Base-by-base conservation (phyloP, 2,888 invertebrate genomes). In the Embidobia sp. region DNA sequence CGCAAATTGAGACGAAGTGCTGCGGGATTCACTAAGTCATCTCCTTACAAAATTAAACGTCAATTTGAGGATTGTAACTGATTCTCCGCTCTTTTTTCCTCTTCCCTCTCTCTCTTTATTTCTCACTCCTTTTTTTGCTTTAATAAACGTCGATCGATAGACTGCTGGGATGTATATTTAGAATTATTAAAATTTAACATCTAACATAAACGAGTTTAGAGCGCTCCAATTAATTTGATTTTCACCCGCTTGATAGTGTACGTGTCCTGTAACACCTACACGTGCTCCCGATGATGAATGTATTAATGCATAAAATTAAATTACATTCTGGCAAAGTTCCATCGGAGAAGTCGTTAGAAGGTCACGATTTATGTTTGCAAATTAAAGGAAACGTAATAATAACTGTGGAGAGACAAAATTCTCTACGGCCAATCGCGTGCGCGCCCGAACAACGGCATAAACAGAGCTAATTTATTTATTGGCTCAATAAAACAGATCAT, bases 1-100 rank as follows among this genome's bases (percentile, higher is more conserved):
- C 53, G 53, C 70, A 61, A 70, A 61, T 53, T 61, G 61, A 70
- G 61, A 69, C 51, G 59, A 59, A 69, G 27, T n/a, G 26, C 22
- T 19, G 26, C 10, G 16, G 42, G 42, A 57, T 35, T 35, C 31
- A 13, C 26, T 27, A 48, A 46, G n/a, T 57, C 37, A 49, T 49
- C 48, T 48, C 18, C 10, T 37, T 37, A 22, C n/a, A 7, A 51
- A 51, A 64, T 51, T 42, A 51, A 44, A 13, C n/a, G 57, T 44
- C 31, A 44, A 57, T 44, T 42, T 18, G 27, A 35, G 26, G 37
- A 18, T 31, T 18, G 48, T 5, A 27, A 11, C 19, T 15, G n/a
- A 53, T 37, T 27, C 48, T 3, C 18, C 2, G 13, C 8, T 29
- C 22, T 22, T 22, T 6, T 4, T 22, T 6, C 3, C 22, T 22